These are phyloP conservation scores for Metopia argyrocephala DNA, from an alignment of 2,888 invertebrate genomes.

Conservation along the genomic window DNA sequence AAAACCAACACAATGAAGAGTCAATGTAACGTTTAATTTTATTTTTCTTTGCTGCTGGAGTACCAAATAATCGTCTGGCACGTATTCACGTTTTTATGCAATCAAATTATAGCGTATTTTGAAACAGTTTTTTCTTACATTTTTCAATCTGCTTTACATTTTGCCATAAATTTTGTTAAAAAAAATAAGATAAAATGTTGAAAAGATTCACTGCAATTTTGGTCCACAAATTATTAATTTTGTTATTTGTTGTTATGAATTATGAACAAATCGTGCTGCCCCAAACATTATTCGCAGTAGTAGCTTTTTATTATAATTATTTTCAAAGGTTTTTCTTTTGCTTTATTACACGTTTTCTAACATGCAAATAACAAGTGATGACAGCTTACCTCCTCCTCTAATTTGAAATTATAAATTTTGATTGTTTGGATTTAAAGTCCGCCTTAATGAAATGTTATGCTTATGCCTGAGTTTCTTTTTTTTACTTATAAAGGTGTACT, in stretches of 20 bases:
- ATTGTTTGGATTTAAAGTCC: background rate
- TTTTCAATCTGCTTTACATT: conserved; percentile 1
- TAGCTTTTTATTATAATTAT: background rate
- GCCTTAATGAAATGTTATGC: background rate
- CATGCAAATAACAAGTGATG: background rate
- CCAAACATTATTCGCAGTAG: background rate
- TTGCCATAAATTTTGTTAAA: background rate
- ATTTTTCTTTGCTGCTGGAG: background rate
- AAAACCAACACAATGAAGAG: conserved; percentile 22
- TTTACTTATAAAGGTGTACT: background rate
- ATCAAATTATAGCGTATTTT: conserved; percentile 54
- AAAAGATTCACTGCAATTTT: background rate
- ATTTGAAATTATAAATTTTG: background rate
- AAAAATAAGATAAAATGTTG: too few species aligned
- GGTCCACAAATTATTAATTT: background rate
- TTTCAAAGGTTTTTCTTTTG: background rate
- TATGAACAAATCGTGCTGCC: conserved; percentile 42
- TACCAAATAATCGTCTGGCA: conserved; percentile 27
- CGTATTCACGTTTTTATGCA: conserved; percentile 62
- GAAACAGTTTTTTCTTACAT: background rate
- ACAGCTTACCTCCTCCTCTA: background rate
- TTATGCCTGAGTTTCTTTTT: too few species aligned
- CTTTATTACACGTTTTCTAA: background rate
- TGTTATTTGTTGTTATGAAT: conserved; percentile 33
- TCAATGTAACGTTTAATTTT: conserved; percentile 46